These are phyloP conservation scores for Plagodis dolabraria DNA, from an alignment of 2,888 invertebrate species.

Conservation along the genomic window DNA sequence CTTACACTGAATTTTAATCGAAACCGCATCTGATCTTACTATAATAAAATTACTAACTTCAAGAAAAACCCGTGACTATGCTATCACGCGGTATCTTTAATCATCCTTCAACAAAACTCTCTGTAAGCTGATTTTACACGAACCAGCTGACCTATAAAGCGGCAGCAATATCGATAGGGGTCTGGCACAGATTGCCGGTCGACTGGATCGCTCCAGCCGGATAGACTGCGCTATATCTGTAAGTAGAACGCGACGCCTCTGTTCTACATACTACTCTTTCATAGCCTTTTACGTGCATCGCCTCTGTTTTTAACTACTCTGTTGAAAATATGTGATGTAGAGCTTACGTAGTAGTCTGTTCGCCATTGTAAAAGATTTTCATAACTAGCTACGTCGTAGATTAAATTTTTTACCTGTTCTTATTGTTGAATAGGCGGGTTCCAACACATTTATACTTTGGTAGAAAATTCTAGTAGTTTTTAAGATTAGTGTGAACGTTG, in stretches of 20 bases:
- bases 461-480: too few relatives aligned
- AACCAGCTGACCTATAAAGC: background rate
- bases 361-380: background rate
- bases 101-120: background rate
- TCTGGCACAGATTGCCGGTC: constrained; percentile 24
- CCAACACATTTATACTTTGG: too few relatives aligned
- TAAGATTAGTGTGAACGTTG: too few relatives aligned
- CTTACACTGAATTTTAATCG: too few relatives aligned
- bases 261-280: constrained; percentile 7
- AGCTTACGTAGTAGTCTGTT: too few relatives aligned
- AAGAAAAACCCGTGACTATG: too few relatives aligned
- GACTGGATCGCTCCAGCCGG: constrained; percentile 20
- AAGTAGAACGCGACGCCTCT: constrained; percentile 22
- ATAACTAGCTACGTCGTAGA: background rate
- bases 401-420: too few relatives aligned
- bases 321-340: background rate
- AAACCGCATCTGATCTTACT: too few relatives aligned
- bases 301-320: constrained; percentile 4
- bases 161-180: constrained; percentile 1
- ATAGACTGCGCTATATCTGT: constrained; percentile 31
- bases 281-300: constrained; percentile 3
- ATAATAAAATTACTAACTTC: too few relatives aligned
- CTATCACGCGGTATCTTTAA: too few relatives aligned
- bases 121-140: background rate
- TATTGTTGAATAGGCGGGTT: too few relatives aligned